Conservation (phyloP, 2,797 vertebrate species). For the Lepilemur septentrionalis region DNA sequence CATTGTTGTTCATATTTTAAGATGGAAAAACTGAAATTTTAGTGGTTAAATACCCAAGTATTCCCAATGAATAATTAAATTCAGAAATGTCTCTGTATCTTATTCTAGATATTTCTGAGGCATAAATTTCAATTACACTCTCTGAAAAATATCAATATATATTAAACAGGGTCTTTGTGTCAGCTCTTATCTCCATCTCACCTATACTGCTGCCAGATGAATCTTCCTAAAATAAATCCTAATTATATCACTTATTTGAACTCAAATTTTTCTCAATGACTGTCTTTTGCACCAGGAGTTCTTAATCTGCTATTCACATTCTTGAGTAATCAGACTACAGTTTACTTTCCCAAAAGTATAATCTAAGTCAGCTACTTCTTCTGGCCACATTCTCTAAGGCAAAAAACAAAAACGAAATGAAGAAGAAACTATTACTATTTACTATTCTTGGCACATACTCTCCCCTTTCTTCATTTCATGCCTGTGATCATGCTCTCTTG, state of each 20-base stretch:
- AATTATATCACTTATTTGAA: neutral
- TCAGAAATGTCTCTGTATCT: neutral
- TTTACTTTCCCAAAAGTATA: neutral
- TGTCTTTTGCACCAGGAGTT: neutral
- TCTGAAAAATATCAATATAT: neutral
- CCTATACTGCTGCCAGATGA: no score
- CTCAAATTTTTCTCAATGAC: neutral
- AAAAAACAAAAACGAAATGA: neutral
- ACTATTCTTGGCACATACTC: neutral
- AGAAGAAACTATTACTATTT: neutral
- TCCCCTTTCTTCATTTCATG: neutral
- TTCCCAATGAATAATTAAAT: neutral
- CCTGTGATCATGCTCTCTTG: neutral
- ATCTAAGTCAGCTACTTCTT: neutral
- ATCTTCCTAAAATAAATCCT: neutral
- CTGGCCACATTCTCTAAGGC: neutral
- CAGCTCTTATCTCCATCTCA: neutral
- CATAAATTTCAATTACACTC: neutral
- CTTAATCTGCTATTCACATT: neutral
- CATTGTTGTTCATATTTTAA: neutral
- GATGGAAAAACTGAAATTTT: neutral
- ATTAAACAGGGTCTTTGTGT: neutral
- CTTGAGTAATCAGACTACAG: neutral
- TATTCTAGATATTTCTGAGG: neutral
- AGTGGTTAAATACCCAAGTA: neutral